These are phyloP conservation scores for Lordiphosa stackelbergi DNA, from an alignment of 1,140 invertebrate genomes.

Conservation along the genomic window DNA sequence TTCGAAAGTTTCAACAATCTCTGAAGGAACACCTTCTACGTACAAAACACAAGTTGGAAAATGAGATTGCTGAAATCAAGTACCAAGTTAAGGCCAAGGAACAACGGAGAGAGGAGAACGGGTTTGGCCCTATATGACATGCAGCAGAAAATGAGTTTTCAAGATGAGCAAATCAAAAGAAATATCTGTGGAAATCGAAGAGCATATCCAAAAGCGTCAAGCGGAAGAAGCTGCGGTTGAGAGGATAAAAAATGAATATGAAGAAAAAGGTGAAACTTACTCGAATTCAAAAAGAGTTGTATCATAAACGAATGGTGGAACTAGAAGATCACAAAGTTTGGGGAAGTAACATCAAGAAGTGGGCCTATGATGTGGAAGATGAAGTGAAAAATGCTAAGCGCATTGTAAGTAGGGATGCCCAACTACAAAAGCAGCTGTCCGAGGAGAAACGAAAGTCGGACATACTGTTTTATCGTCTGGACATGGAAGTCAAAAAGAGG, in stretches of 20 bases:
- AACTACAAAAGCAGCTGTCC: conserved; percentile 77
- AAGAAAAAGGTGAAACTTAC: conserved; percentile 69
- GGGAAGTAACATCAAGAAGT: conserved; percentile 78
- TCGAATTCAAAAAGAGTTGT: conserved; percentile 68
- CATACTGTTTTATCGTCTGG: conserved; percentile 78
- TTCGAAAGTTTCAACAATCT: conserved; percentile 82
- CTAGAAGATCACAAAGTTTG: conserved; percentile 73
- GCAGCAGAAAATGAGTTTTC: conserved; percentile 78
- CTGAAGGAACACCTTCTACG: conserved; percentile 80
- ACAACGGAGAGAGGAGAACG: conserved; percentile 77
- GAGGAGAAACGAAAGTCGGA: conserved; percentile 79
- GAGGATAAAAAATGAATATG: conserved; percentile 72
- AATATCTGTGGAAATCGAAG: conserved; percentile 77
- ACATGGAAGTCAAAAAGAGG: conserved; percentile 79
- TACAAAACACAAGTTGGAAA: conserved; percentile 79
- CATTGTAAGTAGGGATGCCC: conserved; percentile 78
- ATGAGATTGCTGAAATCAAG: conserved; percentile 81
- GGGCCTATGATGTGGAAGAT: conserved; percentile 78
- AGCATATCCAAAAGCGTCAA: conserved; percentile 76
- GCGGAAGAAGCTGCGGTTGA: conserved; percentile 67
- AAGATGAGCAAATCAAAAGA: conserved; percentile 79
- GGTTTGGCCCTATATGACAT: conserved; percentile 77
- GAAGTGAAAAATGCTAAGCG: conserved; percentile 78
- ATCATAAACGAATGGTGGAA: conserved; percentile 75
- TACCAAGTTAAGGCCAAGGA: conserved; percentile 72